Base-by-base conservation (phyloP, 2,797 vertebrate genomes). In the Coracias cyanogaster region DNA sequence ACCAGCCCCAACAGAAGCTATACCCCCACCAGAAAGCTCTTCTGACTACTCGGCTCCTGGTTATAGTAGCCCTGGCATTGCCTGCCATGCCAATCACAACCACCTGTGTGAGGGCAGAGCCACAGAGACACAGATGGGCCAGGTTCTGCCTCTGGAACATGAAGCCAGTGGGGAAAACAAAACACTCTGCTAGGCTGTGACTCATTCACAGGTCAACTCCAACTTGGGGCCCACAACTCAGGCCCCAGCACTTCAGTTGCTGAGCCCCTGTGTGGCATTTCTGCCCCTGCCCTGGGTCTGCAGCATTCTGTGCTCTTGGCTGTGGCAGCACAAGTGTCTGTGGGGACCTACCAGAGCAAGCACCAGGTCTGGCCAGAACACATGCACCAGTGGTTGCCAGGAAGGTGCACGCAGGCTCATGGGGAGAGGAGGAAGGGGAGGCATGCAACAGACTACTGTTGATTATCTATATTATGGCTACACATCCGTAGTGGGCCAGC, bases 221-320 rank as follows among this genome's bases (percentile, higher is more conserved):
- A 37, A 37, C 37, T 37, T 37, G 37, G 37, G 37, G 37, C 37
- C 37, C 37, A 37, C 37, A 37, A 11, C 37, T 37, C 37, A 37
- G 37, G 37, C 9, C 37, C 37, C 37, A 37, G 37, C 37, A 37
- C 37, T 37, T 37, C 9, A 37, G 37, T 37, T 37, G 39, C 78
- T 1, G 60, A 87, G 48, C n/a, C 67, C 58, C 31, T 0, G 1
- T 14, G 33, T 0, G 0, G 35, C 21, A 31, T 61, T 79, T 89
- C 78, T 81, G 78, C 35, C 25, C 39, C 64, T 46, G 58, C 12
- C 41, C 43, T 2, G 0, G 31, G 51, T 33, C 57, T 62, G 43
- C 65, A 71, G 58, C 0, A 0, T 48, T 31, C 58, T 2, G 0
- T 21, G 57, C 25, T 64, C 57, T 73, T 1, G 0, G 43, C 65